phyloP scores from a whole-genome alignment of 2,888 invertebrate genomes.

The Seira sanloemensis region DNA sequence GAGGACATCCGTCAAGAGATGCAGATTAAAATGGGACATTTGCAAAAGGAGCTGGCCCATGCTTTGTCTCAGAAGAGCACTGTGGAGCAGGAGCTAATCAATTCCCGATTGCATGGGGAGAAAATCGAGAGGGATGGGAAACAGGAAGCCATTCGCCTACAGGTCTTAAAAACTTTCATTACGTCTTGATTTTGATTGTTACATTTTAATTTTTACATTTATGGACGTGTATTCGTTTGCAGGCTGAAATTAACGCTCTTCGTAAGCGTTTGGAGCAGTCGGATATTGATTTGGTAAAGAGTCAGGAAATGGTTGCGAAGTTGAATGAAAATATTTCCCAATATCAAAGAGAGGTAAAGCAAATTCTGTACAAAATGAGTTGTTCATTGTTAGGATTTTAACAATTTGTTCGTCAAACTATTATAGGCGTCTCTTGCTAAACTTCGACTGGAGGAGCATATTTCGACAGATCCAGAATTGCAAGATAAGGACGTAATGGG shows the following conservation, averaged over 20 bases:
- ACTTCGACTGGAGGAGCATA: constrained; percentile 73
- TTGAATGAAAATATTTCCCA: constrained; percentile 86
- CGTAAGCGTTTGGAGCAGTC: constrained; percentile 86
- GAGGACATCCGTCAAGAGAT: constrained; percentile 89
- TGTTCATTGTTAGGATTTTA: background rate
- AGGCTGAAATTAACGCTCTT: constrained; percentile 83
- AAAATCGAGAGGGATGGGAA: constrained; percentile 85
- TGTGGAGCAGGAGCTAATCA: constrained; percentile 86
- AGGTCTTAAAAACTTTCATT: constrained; percentile 74
- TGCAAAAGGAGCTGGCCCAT: constrained; percentile 87
- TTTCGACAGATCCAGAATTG: constrained; percentile 55
- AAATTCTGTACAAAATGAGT: background rate
- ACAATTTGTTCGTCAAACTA: background rate
- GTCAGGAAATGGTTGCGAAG: constrained; percentile 86
- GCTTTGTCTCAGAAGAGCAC: constrained; percentile 87
- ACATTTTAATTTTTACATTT: constrained; percentile 17
- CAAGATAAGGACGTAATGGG: constrained; percentile 84
- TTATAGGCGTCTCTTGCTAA: constrained; percentile 76
- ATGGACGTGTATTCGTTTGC: no score
- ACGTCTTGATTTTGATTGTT: background rate
- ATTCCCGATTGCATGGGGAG: constrained; percentile 81
- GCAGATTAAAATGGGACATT: constrained; percentile 84
- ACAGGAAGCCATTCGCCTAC: constrained; percentile 85
- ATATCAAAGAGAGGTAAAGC: constrained; percentile 86
- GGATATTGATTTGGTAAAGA: constrained; percentile 87